Conservation (phyloP, 2,888 invertebrate species). For the Nomada fabriciana region DNA sequence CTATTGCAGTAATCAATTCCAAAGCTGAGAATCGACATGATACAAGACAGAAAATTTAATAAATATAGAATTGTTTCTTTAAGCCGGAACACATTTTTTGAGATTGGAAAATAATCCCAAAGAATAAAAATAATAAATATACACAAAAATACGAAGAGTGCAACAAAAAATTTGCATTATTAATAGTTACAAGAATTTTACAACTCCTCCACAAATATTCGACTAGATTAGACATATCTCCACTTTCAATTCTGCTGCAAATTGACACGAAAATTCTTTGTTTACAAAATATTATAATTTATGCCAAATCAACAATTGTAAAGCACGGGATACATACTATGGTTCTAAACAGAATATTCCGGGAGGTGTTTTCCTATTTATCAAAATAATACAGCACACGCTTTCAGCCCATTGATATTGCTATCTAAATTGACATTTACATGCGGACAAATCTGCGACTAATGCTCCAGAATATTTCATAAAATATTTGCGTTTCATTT, state of each 20-base stretch:
- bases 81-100: too few relatives aligned
- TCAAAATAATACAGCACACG: slow-evolving; percentile 28
- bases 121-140: too few relatives aligned
- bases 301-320: too few relatives aligned
- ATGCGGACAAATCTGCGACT: slow-evolving; percentile 23
- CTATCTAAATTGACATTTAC: slow-evolving; percentile 38
- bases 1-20: background rate
- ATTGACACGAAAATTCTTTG: background rate
- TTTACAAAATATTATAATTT: background rate
- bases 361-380: slow-evolving; percentile 7
- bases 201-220: background rate
- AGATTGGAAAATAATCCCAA: too few relatives aligned
- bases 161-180: too few relatives aligned
- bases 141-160: too few relatives aligned
- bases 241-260: background rate
- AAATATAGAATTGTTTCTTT: too few relatives aligned
- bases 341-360: background rate
- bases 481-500: slow-evolving; percentile 37
- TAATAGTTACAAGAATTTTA: too few relatives aligned
- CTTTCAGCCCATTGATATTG: slow-evolving; percentile 39
- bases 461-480: slow-evolving; percentile 15
- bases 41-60: too few relatives aligned
- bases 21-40: too few relatives aligned
- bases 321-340: background rate
- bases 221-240: background rate